Conservation (phyloP, 35 echinoderm and acorn worm species). For the Heliocidaris tuberculata region DNA sequence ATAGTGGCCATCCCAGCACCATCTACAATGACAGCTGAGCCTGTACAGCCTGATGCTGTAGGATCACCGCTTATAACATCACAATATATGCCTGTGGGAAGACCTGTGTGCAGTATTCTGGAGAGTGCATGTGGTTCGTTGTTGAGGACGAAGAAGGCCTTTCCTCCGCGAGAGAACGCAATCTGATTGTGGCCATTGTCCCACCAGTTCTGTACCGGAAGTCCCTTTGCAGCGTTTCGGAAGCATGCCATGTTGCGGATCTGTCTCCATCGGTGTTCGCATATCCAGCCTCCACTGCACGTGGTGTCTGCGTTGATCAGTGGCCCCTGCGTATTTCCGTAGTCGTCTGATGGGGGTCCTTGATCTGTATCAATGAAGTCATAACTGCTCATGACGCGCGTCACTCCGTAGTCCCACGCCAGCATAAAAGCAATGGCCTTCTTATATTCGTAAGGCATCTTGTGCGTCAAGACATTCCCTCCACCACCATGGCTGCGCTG, state of each 20-base stretch:
- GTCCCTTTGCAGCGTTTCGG: slow-evolving; percentile 52
- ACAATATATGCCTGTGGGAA: slow-evolving; percentile 61
- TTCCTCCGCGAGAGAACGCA: slow-evolving; percentile 65
- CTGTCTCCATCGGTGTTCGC: slow-evolving; percentile 76
- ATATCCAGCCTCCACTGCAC: slow-evolving; percentile 63
- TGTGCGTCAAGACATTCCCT: slow-evolving; percentile 57
- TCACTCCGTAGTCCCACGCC: slow-evolving; percentile 52
- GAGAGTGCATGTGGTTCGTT: slow-evolving; percentile 48
- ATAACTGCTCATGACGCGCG: slow-evolving; percentile 73
- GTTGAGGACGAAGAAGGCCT: slow-evolving; percentile 73
- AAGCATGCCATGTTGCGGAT: slow-evolving; percentile 71
- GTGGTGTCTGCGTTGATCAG: slow-evolving; percentile 34
- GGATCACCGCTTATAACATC: slow-evolving; percentile 65
- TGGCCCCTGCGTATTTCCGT: slow-evolving; percentile 49
- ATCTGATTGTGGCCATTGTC: slow-evolving; percentile 77
- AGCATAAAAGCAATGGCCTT: slow-evolving; percentile 60
- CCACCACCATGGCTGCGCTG: slow-evolving; percentile 58
- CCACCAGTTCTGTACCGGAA: slow-evolving; percentile 62
- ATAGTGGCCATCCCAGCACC: slow-evolving; percentile 56
- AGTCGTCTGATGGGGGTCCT: slow-evolving; percentile 55
- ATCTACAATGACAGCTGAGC: slow-evolving; percentile 31
- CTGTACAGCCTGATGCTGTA: slow-evolving; percentile 33
- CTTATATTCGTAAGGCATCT: slow-evolving; percentile 62
- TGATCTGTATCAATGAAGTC: slow-evolving; percentile 53
- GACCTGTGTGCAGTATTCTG: slow-evolving; percentile 46